A percentile compares a stretch with the other conserved stretches of the same genome.
Conservation (phyloP, 2,888 invertebrate species). For the Kryphioiulus occultus region DNA sequence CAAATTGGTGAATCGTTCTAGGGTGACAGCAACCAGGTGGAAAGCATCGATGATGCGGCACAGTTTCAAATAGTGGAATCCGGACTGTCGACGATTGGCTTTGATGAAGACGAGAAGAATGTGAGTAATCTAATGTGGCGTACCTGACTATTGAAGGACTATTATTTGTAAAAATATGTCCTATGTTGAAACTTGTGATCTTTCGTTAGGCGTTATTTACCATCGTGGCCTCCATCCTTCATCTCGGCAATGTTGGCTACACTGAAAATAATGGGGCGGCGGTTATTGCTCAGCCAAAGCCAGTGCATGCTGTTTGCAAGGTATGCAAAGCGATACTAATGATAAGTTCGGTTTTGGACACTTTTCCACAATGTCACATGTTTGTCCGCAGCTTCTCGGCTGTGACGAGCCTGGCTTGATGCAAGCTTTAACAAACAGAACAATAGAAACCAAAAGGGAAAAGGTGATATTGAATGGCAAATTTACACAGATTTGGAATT, state of each 20-base stretch:
- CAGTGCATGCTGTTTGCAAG: slow-evolving; percentile 72
- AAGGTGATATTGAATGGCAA: slow-evolving; percentile 62
- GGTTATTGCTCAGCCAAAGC: slow-evolving; percentile 72
- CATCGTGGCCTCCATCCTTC: slow-evolving; percentile 84
- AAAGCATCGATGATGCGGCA: slow-evolving; percentile 68
- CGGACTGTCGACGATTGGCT: slow-evolving; percentile 81
- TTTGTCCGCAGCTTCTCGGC: slow-evolving; percentile 72
- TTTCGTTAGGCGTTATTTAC: slow-evolving; percentile 68
- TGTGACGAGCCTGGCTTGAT: slow-evolving; percentile 73
- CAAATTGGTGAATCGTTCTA: slow-evolving; percentile 54
- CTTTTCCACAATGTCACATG: neutral
- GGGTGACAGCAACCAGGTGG: slow-evolving; percentile 59
- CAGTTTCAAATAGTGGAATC: slow-evolving; percentile 75
- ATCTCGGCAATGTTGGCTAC: slow-evolving; percentile 86
- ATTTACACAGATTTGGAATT: neutral
- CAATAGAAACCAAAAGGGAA: slow-evolving; percentile 85
- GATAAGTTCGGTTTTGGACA: neutral
- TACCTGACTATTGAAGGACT: no score
- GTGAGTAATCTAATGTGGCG: slow-evolving; percentile 61
- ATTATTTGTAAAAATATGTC: no score
- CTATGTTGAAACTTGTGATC: neutral
- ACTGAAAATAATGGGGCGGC: slow-evolving; percentile 73
- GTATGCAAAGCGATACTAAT: slow-evolving; percentile 62
- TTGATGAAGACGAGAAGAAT: slow-evolving; percentile 73
- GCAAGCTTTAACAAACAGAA: slow-evolving; percentile 80